These are phyloP conservation scores for Odontothrips loti DNA, from an alignment of 2,888 invertebrate species.

Conservation along the genomic window DNA sequence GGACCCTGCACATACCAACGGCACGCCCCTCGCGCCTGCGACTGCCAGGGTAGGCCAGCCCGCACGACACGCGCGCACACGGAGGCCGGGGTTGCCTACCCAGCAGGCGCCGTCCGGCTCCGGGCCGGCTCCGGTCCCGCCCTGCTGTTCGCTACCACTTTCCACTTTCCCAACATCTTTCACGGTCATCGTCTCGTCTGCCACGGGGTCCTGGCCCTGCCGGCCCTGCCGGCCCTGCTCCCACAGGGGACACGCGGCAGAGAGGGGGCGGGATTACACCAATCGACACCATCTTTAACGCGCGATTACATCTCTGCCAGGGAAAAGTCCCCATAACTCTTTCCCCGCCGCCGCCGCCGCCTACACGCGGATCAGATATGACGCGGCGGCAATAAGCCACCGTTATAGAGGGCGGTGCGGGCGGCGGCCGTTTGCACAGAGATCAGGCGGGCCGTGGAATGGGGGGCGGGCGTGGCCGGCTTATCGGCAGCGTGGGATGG, in stretches of 20 bases:
- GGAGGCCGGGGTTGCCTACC: background rate
- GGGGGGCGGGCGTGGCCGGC: background rate
- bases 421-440: background rate
- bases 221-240: background rate
- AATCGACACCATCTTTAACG: background rate
- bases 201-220: too few species aligned
- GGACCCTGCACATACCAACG: too few species aligned
- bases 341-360: background rate
- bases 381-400: background rate
- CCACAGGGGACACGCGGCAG: background rate
- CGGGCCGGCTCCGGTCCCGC: background rate
- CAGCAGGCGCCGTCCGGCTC: background rate
- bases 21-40: too few species aligned
- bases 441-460: conserved; percentile 7
- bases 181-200: too few species aligned
- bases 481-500: background rate
- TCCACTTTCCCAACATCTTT: too few species aligned
- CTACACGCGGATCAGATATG: background rate
- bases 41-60: background rate
- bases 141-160: too few species aligned
- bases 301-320: background rate
- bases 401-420: conserved; percentile 1
- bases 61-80: background rate
- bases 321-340: background rate
- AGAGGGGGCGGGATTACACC: background rate